Conservation (phyloP, 2,888 invertebrate genomes). For the Stenichneumon culpator region DNA sequence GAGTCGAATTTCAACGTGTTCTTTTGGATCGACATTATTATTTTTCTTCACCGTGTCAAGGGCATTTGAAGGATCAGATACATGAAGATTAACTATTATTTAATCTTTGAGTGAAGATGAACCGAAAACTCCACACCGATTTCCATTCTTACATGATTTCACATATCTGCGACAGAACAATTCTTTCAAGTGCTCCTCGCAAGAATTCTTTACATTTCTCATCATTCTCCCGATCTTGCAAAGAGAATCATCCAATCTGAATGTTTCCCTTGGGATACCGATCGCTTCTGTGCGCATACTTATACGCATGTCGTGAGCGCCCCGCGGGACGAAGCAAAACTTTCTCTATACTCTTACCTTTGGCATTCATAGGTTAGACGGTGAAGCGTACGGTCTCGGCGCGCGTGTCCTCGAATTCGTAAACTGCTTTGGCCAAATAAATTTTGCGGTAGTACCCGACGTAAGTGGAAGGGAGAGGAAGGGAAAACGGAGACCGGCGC, state of each 20-base stretch:
- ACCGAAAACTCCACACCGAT: background rate
- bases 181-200: background rate
- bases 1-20: background rate
- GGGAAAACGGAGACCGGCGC: background rate
- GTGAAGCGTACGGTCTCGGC: conserved; percentile 23
- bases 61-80: background rate
- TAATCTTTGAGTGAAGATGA: background rate
- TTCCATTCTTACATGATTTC: background rate
- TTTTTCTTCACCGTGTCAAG: background rate
- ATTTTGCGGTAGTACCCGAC: conserved; percentile 37
- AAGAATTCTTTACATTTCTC: conserved; percentile 14
- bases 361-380: conserved; percentile 59
- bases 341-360: conserved; percentile 28
- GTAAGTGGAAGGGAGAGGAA: background rate
- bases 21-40: background rate
- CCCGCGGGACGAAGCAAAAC: conserved; percentile 26
- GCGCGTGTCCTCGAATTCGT: conserved; percentile 60
- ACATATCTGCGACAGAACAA: background rate
- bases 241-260: conserved; percentile 46
- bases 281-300: conserved; percentile 13
- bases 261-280: conserved; percentile 37
- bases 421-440: conserved; percentile 44
- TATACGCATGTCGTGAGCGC: conserved; percentile 30
- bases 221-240: conserved; percentile 42
- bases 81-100: background rate